Evolutionary conservation across 2,797 vertebrate species (phyloP), one percentile per base, ranked within the genome.

Genomic region (Pseudocheirus occidentalis): DNA sequence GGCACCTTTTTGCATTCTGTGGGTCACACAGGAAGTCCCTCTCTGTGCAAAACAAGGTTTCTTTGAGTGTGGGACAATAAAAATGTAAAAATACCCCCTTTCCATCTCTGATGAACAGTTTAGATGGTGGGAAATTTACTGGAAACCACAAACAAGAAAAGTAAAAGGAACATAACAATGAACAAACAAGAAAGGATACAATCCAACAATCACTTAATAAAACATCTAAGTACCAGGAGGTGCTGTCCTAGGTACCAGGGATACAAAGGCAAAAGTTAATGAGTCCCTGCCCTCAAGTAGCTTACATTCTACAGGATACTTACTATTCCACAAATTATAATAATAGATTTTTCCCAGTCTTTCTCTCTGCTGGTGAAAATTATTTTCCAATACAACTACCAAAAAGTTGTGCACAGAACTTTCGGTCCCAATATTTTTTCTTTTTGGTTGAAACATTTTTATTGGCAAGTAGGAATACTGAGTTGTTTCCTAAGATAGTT

Each of bases 141-240:
- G 40, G 73, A 50, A 87, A 87, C 90, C 87, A 96, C 59, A 92
- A 94, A 40, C 6, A 9, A 93, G 91, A 81, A 87, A 94, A 94
- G 92, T 91, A 96, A 55, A 93, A 95, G 90, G 57, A 90, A 73
- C 94, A 92, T 53, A 93, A 94, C 94, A 96, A 95, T 57, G 31
- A 81, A 73, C 46, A 91, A 53, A 90, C 31, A 92, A 73, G 94
- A 95, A 94, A 89, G 94, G 40, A 90, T 54, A 14, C 90, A 95
- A 66, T 59, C 58, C 55, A 94, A 40, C 5, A 40, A 81, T 2
- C 7, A 46, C 6, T 46, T 81, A 40, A 7, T 9, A 81, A 46
- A 46, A 46, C 18, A 21, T 7, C 66, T 73, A 40, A 40, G 21
- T 46, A 7, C 18, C 66, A 40, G 18, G 18, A 81, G 40, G 40